These are phyloP conservation scores for Fragariocoptes setiger DNA, from an alignment of 1,140 invertebrate genomes.

Conservation along the genomic window DNA sequence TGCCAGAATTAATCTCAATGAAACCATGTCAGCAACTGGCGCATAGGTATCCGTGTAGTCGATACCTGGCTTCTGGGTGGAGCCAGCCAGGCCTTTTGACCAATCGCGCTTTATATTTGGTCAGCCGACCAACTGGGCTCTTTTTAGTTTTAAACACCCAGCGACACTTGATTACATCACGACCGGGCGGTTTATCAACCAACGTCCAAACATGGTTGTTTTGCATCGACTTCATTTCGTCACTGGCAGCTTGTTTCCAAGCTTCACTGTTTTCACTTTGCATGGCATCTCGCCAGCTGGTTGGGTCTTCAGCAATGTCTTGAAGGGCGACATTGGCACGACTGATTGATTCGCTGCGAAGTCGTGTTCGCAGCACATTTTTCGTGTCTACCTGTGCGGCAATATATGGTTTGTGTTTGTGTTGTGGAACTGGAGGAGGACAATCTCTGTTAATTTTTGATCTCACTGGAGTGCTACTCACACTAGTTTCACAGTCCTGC, in stretches of 20 bases:
- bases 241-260: constrained; percentile 16
- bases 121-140: constrained; percentile 5
- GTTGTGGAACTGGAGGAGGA: no score
- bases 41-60: not conserved
- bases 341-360: no score
- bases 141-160: constrained; percentile 16
- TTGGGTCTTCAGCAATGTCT: constrained; percentile 7
- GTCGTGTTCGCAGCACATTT: no score
- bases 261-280: constrained; percentile 9
- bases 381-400: no score
- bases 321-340: no score
- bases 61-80: not conserved
- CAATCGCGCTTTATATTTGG: not conserved
- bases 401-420: no score
- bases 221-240: constrained; percentile 14
- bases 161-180: constrained; percentile 12
- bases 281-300: constrained; percentile 13
- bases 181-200: constrained; percentile 10
- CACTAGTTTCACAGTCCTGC: no score
- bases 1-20: not conserved
- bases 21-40: constrained; percentile 1
- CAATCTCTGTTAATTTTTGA: no score
- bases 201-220: constrained; percentile 16
- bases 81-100: no score
- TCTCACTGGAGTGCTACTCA: no score